Conservation (phyloP, 2,797 vertebrate species). For the Hemitrygon akajei region DNA sequence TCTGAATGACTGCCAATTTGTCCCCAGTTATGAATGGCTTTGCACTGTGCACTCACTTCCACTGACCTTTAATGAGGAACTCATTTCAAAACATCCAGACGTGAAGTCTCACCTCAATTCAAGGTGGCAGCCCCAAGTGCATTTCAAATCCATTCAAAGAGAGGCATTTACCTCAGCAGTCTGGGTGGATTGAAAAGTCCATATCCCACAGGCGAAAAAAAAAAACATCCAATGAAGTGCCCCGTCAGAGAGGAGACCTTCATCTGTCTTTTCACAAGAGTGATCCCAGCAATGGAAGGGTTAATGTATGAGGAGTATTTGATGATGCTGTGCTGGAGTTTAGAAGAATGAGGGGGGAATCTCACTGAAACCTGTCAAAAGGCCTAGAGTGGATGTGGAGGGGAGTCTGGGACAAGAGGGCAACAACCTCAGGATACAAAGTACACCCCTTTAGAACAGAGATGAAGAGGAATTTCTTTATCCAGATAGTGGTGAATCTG, state of each 20-base stretch:
- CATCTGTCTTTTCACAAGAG: not conserved
- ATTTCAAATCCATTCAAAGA: not conserved
- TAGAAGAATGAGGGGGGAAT: too few species aligned
- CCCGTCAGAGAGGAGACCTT: not conserved
- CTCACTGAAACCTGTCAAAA: too few species aligned
- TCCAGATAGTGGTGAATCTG: too few species aligned
- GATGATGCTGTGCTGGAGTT: too few species aligned
- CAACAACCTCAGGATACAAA: too few species aligned
- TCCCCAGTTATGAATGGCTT: not conserved
- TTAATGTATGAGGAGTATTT: too few species aligned
- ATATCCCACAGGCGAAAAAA: not conserved
- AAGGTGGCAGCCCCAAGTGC: not conserved
- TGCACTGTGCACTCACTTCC: not conserved
- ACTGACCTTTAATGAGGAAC: not conserved
- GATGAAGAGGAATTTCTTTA: too few species aligned
- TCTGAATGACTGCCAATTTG: not conserved
- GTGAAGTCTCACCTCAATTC: constrained; percentile 8
- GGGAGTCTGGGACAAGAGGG: too few species aligned
- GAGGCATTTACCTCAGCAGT: constrained; percentile 6
- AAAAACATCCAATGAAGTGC: not conserved
- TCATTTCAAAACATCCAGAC: not conserved
- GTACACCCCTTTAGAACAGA: too few species aligned
- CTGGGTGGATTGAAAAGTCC: not conserved
- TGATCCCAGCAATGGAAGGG: too few species aligned
- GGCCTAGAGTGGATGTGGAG: too few species aligned